phyloP scores from a whole-genome alignment of 2,797 vertebrate genomes.

The Pantherophis alleghaniensis region DNA sequence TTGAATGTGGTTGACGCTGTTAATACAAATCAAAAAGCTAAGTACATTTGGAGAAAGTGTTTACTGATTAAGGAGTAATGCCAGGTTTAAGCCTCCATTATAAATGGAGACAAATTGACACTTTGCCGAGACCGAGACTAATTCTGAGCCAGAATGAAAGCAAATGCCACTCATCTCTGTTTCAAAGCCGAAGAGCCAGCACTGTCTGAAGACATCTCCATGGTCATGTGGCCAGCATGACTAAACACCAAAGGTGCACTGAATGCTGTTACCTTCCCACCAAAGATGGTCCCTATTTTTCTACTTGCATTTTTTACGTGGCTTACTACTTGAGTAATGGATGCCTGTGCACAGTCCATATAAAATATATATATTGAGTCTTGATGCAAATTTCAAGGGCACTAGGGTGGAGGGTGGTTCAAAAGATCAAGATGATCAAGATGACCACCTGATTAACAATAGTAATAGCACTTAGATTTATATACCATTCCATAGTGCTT shows the following conservation, averaged over 20 bases:
- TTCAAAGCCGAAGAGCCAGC: too few species aligned
- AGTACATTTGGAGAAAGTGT: neutral
- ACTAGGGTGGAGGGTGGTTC: neutral
- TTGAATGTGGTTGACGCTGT: neutral
- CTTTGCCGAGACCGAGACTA: neutral
- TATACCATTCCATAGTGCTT: neutral
- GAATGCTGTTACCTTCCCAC: too few species aligned
- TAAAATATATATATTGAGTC: neutral
- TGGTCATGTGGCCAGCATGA: too few species aligned
- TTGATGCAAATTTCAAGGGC: neutral
- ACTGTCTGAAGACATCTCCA: too few species aligned
- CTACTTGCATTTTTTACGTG: too few species aligned
- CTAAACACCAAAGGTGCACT: too few species aligned
- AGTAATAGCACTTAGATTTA: neutral
- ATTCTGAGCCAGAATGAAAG: neutral
- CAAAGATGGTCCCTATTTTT: too few species aligned
- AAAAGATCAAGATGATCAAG: neutral
- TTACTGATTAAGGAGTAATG: slow-evolving; percentile 51
- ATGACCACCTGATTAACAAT: neutral
- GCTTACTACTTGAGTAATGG: neutral
- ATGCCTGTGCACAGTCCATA: neutral
- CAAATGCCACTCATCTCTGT: neutral
- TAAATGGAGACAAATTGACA: slow-evolving; percentile 39
- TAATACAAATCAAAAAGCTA: neutral
- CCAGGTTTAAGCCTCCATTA: slow-evolving; percentile 30